Conservation (phyloP, 2,888 invertebrate species). For the Chloroclysta siterata region DNA sequence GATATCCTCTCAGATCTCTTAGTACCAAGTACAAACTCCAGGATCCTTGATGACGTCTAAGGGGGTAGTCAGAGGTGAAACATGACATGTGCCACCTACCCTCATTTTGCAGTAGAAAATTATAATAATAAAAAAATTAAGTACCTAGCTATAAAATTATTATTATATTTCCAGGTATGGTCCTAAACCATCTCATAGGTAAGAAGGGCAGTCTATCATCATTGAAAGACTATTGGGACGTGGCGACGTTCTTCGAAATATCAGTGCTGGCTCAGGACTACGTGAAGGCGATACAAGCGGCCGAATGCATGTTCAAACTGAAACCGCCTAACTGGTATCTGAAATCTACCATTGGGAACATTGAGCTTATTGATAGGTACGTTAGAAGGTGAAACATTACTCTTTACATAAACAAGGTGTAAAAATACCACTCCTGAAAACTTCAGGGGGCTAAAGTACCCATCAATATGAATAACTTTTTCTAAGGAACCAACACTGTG, state of each 20-base stretch:
- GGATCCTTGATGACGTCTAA: no score
- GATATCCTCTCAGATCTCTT: no score
- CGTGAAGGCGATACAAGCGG: constrained; percentile 97
- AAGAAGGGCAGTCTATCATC: constrained; percentile 97
- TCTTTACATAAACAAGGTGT: no score
- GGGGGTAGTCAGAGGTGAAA: no score
- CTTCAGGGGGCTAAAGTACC: no score
- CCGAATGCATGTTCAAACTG: constrained; percentile 96
- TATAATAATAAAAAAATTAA: no score
- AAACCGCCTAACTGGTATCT: constrained; percentile 97
- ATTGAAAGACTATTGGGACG: constrained; percentile 99
- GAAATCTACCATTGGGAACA: constrained; percentile 98
- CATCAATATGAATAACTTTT: no score
- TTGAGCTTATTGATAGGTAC: constrained; percentile 93
- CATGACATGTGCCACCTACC: no score
- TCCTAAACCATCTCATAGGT: constrained; percentile 98
- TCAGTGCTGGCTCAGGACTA: constrained; percentile 99
- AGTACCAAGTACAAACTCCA: no score
- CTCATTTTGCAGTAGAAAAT: no score
- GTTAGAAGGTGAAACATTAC: constrained; percentile 13
- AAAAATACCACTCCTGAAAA: no score
- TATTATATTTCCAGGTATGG: constrained; percentile 87
- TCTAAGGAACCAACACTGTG: no score
- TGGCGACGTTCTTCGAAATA: constrained; percentile 99
- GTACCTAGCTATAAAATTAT: background rate